phyloP scores from a whole-genome alignment of 2,888 invertebrate species.

The Campopleginae sp. region DNA sequence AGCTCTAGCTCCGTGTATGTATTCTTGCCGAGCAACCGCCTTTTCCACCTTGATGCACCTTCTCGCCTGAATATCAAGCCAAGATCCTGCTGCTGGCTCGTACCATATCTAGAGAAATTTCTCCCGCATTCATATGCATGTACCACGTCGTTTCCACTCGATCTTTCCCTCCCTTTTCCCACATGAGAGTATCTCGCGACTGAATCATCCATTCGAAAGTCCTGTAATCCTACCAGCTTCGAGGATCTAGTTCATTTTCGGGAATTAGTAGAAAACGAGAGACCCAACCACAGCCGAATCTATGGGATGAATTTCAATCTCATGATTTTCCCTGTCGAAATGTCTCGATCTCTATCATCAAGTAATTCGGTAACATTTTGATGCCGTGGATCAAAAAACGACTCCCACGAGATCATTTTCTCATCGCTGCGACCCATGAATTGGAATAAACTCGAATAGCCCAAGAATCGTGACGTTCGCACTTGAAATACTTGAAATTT shows the following conservation, averaged over 20 bases:
- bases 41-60: slow-evolving; percentile 60
- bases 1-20: slow-evolving; percentile 7
- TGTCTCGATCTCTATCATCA: neutral
- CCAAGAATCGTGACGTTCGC: no score
- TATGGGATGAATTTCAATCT: neutral
- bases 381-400: no score
- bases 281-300: neutral
- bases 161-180: slow-evolving; percentile 38
- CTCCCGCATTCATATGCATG: slow-evolving; percentile 32
- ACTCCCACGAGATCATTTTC: no score
- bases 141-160: slow-evolving; percentile 51
- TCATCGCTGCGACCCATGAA: no score
- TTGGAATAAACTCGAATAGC: no score
- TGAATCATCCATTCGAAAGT: slow-evolving; percentile 21
- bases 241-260: neutral
- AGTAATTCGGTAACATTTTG: no score
- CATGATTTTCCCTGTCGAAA: neutral
- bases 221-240: neutral
- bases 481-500: no score
- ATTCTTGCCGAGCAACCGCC: slow-evolving; percentile 39
- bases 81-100: neutral
- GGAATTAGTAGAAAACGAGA: neutral
- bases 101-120: slow-evolving; percentile 25
- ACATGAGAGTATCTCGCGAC: slow-evolving; percentile 27
- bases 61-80: slow-evolving; percentile 34